Evolutionary conservation across 2,888 invertebrate species (phyloP).

Genomic region (Deilephila elpenor): DNA sequence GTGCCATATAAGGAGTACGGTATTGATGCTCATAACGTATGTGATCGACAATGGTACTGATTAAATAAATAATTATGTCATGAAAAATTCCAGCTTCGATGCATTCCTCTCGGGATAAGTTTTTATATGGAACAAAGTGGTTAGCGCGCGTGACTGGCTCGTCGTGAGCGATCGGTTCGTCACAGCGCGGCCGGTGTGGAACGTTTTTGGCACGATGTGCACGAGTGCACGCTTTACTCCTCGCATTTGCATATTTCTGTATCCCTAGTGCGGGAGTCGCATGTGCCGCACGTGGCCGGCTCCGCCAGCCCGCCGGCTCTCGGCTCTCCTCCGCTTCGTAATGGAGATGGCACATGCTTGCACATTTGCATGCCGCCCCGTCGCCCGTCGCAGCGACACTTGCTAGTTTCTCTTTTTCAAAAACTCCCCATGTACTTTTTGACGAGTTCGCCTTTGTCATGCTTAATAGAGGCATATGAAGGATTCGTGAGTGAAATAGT

Average conservation of each 20-base stretch:
- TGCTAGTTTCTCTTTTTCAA: constrained; percentile 29
- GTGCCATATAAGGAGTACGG: no score
- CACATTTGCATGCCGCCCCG: constrained; percentile 54
- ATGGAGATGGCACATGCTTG: constrained; percentile 59
- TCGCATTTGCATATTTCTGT: constrained; percentile 71
- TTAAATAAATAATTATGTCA: neutral
- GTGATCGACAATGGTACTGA: neutral
- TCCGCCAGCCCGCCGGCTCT: constrained; percentile 42
- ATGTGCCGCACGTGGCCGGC: constrained; percentile 65
- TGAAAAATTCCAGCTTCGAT: neutral
- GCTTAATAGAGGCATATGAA: neutral
- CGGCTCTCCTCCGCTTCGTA: constrained; percentile 50
- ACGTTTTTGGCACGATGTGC: constrained; percentile 62
- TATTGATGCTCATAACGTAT: no score
- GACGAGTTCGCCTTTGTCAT: neutral
- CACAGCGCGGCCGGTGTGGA: constrained; percentile 55
- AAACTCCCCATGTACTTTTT: neutral
- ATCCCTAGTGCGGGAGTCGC: constrained; percentile 48
- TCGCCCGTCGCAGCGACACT: constrained; percentile 24
- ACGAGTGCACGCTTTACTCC: constrained; percentile 50
- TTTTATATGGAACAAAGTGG: constrained; percentile 39
- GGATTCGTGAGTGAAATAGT: neutral
- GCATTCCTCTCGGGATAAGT: constrained; percentile 18
- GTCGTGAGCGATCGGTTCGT: constrained; percentile 54
- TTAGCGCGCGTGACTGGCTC: constrained; percentile 50